Conservation (phyloP, 2,113 vertebrate species). For the Otis tarda region DNA sequence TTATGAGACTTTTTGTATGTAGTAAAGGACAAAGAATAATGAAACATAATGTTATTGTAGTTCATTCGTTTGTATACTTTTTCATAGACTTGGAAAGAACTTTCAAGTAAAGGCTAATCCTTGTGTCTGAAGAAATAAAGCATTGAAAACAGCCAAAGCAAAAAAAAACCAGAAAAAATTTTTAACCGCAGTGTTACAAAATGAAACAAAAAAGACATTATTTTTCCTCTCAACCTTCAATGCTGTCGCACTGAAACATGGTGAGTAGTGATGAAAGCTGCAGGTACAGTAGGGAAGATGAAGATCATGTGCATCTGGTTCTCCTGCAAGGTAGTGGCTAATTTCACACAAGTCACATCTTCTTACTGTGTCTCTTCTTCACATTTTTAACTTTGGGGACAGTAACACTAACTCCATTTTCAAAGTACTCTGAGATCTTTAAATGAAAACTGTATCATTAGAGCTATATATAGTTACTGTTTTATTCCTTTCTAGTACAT, state of each 20-base stretch:
- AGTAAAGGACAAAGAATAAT: constrained; percentile 51
- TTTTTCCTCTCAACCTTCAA: background rate
- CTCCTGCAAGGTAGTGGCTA: background rate
- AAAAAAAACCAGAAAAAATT: background rate
- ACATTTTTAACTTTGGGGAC: background rate
- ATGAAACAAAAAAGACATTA: background rate
- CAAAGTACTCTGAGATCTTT: background rate
- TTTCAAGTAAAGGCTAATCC: background rate
- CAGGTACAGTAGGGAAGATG: background rate
- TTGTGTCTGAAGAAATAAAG: background rate
- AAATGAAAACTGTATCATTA: background rate
- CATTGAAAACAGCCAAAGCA: background rate
- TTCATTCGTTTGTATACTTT: constrained; percentile 32
- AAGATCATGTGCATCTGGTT: background rate
- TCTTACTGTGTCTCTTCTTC: background rate
- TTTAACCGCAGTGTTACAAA: background rate
- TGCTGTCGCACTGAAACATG: background rate
- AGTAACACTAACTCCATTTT: background rate
- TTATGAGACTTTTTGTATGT: constrained; percentile 14
- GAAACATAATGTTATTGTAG: background rate
- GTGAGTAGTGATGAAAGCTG: background rate
- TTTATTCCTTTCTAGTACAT: background rate
- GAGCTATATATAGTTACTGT: background rate
- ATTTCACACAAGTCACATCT: background rate
- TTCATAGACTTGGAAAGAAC: background rate